Conservation (phyloP, 2,113 vertebrate species). For the Ardeotis arabs region DNA sequence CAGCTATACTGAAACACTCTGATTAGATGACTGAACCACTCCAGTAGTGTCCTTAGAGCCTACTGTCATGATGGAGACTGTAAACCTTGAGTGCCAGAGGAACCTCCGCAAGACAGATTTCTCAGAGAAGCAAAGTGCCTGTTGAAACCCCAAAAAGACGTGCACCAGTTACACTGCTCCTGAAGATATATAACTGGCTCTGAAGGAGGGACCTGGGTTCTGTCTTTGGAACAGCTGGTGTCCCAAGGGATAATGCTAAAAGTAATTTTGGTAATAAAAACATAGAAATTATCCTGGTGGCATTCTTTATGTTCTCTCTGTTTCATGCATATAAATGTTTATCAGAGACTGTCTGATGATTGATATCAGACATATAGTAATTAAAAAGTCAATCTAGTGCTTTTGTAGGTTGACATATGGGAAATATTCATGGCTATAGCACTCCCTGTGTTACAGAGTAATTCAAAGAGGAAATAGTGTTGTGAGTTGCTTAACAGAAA, state of each 20-base stretch:
- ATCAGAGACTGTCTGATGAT: not conserved
- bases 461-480: not conserved
- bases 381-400: not conserved
- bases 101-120: not conserved
- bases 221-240: not conserved
- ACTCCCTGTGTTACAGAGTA: not conserved
- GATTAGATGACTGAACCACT: not conserved
- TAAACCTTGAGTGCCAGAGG: not conserved
- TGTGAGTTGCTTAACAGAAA: not conserved
- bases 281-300: not conserved
- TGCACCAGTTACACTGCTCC: not conserved
- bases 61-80: not conserved
- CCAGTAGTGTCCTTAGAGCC: not conserved
- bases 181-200: not conserved
- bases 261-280: not conserved
- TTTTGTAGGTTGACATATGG: not conserved
- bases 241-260: not conserved
- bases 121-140: not conserved
- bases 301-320: not conserved
- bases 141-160: not conserved
- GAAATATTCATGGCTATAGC: not conserved
- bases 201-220: not conserved
- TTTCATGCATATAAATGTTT: not conserved
- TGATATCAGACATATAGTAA: not conserved
- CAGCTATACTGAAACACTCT: fast-evolving